Base-by-base conservation (phyloP, 2,113 vertebrate species). In the Microcebus jonahi region DNA sequence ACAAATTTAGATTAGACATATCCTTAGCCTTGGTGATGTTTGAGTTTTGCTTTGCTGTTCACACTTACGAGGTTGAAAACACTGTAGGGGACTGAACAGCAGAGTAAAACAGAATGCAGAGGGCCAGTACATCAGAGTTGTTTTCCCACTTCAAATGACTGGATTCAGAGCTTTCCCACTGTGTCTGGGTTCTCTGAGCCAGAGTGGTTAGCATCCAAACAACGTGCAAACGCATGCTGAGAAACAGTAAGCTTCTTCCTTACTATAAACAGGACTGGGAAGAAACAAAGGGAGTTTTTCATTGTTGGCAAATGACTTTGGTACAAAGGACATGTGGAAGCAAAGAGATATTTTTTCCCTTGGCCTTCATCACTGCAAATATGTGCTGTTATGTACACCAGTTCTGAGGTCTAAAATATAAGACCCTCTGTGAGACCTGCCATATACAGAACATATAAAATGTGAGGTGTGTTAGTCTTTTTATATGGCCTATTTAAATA, bases 141-240 rank as follows among this genome's bases (percentile, higher is more conserved):
- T 61, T 96, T 96, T 94, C 31, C 70, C n/a, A 82, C 92, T 94
- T 90, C 81, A 90, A 39, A 86, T 84, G 57, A 50, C 50, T 76
- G 48, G 53, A 81, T 70, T 71, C 39, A 67, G 67, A 83, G 76
- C 79, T 87, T 90, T 75, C 55, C 81, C 25, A 67, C 81, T 8
- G 23, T 75, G 63, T 86, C 21, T 9, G 36, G 39, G 34, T 71
- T 53, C 77, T 97, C 45, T 59, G 53, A 81, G 77, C 14, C 90
- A 42, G 61, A 70, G 68, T 39, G 67, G 50, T 87, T 63, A 91
- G 70, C 53, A 92, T 82, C 45, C 53, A 82, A 67, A 95, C 59
- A 76, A 59, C 2, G 1, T 77, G 42, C 34, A 79, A 59, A 85
- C 10, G 36, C 34, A 53, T 21, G 29, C 34, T 59, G 20, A 65